These are phyloP conservation scores for Orthonychiurus folsomi DNA, from an alignment of 2,888 invertebrate species.

Conservation along the genomic window DNA sequence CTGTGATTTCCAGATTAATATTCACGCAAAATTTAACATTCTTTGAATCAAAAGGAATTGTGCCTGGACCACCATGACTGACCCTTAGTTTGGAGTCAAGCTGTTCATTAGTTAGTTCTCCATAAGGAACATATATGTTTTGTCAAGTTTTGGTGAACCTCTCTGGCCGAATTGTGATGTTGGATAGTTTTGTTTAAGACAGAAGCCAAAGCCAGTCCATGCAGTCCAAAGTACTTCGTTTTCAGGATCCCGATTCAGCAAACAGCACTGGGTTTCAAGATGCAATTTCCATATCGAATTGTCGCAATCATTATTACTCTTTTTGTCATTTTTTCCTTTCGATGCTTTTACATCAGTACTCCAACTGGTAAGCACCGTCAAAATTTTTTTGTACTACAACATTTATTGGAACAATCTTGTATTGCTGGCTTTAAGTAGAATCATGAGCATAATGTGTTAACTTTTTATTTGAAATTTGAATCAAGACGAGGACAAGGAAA, in stretches of 20 bases:
- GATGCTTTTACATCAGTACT: conserved; percentile 22
- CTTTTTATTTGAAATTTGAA: conserved; percentile 1
- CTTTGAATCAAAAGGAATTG: too few relatives aligned
- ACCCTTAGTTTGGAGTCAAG: too few relatives aligned
- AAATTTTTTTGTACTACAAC: background rate
- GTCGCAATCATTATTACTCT: conserved; percentile 29
- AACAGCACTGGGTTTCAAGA: conserved; percentile 6
- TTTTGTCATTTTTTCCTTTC: conserved; percentile 24
- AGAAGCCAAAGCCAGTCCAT: background rate
- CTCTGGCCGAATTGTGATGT: too few relatives aligned
- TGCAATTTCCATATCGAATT: conserved; percentile 38
- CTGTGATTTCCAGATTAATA: too few relatives aligned
- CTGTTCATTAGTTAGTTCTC: too few relatives aligned
- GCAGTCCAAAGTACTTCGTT: background rate
- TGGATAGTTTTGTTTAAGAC: too few relatives aligned
- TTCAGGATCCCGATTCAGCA: background rate
- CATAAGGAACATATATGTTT: too few relatives aligned
- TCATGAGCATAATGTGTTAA: background rate
- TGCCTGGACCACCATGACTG: too few relatives aligned
- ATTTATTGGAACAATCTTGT: too few relatives aligned
- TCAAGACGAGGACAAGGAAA: conserved; percentile 36
- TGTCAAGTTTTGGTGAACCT: too few relatives aligned
- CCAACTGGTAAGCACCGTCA: conserved; percentile 3
- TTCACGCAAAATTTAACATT: too few relatives aligned
- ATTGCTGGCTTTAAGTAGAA: background rate